Base-by-base conservation (phyloP, 2,113 vertebrate species). In the Apodemus sylvaticus region DNA sequence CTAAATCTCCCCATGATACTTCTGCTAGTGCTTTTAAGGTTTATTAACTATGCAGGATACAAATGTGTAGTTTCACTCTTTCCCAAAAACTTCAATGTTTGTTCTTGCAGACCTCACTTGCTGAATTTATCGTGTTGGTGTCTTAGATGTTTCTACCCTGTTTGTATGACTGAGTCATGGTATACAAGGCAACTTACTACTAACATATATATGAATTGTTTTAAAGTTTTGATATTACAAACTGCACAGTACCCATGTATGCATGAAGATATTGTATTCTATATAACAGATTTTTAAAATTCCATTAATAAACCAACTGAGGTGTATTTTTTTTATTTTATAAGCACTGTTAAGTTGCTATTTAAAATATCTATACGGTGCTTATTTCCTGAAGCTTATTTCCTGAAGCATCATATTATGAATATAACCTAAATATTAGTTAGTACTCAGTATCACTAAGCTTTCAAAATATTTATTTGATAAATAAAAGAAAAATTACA, bases 341-440 rank as follows among this genome's bases (percentile, higher is more conserved):
- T 3, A 71, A 5, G 0, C 48, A 71, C 58, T 74, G 3, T 83
- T 17, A 87, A 95, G 82, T 71, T 76, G 3, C 58, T 45, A 26
- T 58, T 3, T 81, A 91, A 94, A 96, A 79, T 16, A 55, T 85
- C 70, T 86, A 10, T 13, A 74, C 10, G 51, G 85, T 87, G 77
- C 87, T n/a, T n/a, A n/a, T n/a, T n/a, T n/a, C n/a, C n/a, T n/a
- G n/a, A n/a, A n/a, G n/a, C n/a, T 58, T 66, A 81, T 74, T 85
- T 58, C 13, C 78, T 94, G 53, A 78, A 89, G 86, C 31, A 74
- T 86, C 58, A 7, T 31, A 34, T 78, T 26, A 70, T 58, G 51
- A 31, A 71, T 55, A 11, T 53, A 94, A 81, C 39, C 60, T 64
- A 94, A 85, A 88, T 90, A 71, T 17, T 82, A 95, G 58, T 68